Base-by-base conservation (phyloP, 2,888 invertebrate genomes). In the Trissolcus japonicus region DNA sequence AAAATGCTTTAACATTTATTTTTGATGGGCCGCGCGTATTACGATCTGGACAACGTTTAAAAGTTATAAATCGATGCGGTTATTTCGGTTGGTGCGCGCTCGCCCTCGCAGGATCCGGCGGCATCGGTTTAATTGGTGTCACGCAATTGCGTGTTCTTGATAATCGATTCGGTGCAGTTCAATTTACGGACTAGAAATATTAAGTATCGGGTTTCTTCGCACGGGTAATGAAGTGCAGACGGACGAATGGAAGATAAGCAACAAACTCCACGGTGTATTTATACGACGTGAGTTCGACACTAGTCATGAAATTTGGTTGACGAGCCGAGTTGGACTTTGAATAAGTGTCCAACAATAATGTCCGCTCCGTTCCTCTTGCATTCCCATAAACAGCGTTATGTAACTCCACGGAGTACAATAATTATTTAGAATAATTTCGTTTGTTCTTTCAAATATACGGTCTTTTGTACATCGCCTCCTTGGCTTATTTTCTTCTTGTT, bases 1-100 rank as follows among this genome's bases (percentile, higher is more conserved):
- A 72, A 76, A 67, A 40, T 9, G 17, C 35, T 65, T 35, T 60
- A 60, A 69, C 55, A 55, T 69, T 65, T 63, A 63, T 68, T 68
- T 75, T 63, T 43, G 50, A 73, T 60, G 53, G 53, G 43, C 11
- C 9, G 25, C 25, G 25, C 17, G 40, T 25, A 59, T 57, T 57
- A 61, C 46, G 60, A 55, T 17, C 35, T 29, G 55, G 17, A 55
- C 61, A 46, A 46, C 16, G 46, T 16, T 46, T 16, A 11, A 46
- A 11, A 35, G 35, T 35, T 35, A 35, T 35, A 25, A 25, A 25
- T 25, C 25, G 25, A 25, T 35, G 35, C 35, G 11, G 35, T 35
- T 11, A 11, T 35, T 35, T 35, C 11, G 35, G 35, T 35, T 35
- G 35, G 11, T 35, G 35, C 25, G 25, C 25, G 25, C 4, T 25